Evolutionary conservation across 2,113 vertebrate species (phyloP).

Genomic region (Tupaia chinensis): DNA sequence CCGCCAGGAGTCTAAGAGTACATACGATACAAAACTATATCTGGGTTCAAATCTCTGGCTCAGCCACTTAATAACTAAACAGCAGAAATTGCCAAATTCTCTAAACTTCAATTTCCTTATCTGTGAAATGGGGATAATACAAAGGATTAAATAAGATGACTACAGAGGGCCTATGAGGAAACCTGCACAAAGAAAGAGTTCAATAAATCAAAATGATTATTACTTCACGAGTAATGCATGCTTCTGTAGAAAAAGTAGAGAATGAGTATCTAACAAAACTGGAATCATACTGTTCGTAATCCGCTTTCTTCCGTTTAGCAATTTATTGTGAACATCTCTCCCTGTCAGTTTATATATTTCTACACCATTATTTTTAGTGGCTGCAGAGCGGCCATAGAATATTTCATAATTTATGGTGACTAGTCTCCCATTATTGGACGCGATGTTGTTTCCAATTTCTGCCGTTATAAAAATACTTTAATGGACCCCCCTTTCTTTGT

Average conservation of each 20-base stretch:
- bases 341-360: constrained; percentile 77
- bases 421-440: constrained; percentile 69
- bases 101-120: constrained; percentile 36
- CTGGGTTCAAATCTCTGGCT: constrained; percentile 37
- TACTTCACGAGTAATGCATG: constrained; percentile 54
- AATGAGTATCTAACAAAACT: constrained; percentile 70
- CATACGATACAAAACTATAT: neutral
- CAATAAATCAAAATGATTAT: constrained; percentile 58
- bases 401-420: constrained; percentile 72
- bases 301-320: constrained; percentile 71
- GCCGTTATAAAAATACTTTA: constrained; percentile 70
- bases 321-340: constrained; percentile 70
- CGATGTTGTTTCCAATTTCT: constrained; percentile 69
- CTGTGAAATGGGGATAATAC: constrained; percentile 66
- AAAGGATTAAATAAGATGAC: constrained; percentile 34
- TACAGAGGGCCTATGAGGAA: neutral
- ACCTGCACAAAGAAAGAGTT: constrained; percentile 45
- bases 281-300: constrained; percentile 63
- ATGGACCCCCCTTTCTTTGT: constrained; percentile 48
- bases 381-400: constrained; percentile 43
- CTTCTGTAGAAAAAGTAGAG: constrained; percentile 60
- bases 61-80: constrained; percentile 29
- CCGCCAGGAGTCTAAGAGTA: neutral
- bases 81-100: constrained; percentile 22
- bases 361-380: constrained; percentile 73